These are phyloP conservation scores for Augochlorella aurata DNA, from an alignment of 2,888 invertebrate genomes.

Conservation along the genomic window DNA sequence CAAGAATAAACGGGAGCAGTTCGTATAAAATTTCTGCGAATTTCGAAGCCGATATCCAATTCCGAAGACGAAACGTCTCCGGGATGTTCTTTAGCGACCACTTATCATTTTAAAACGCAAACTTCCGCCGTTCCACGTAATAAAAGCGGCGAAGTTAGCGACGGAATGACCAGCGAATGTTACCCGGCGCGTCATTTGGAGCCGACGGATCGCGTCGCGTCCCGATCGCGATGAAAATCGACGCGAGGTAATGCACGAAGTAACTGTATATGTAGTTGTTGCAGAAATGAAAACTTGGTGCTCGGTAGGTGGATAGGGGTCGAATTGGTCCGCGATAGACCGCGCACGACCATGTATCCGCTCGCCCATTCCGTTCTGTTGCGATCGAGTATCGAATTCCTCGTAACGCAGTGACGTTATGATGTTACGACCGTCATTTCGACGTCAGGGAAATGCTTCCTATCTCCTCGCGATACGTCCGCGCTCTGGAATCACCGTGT, in stretches of 20 bases:
- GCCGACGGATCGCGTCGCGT: background rate
- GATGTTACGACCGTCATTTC: constrained; percentile 34
- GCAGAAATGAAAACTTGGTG: constrained; percentile 18
- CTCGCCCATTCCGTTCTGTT: constrained; percentile 21
- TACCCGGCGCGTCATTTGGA: constrained; percentile 6
- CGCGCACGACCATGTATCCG: constrained; percentile 14
- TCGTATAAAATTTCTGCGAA: background rate
- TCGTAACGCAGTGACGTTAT: constrained; percentile 35
- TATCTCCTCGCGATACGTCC: background rate
- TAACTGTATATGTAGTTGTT: background rate
- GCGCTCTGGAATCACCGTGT: background rate
- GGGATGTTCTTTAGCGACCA: background rate
- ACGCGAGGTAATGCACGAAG: constrained; percentile 8
- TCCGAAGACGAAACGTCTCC: background rate
- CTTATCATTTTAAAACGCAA: constrained; percentile 13
- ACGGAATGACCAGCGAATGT: constrained; percentile 21
- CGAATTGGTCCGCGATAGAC: constrained; percentile 37
- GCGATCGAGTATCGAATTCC: constrained; percentile 29
- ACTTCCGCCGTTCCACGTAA: constrained; percentile 11
- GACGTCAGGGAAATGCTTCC: constrained; percentile 5
- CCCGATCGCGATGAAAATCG: background rate
- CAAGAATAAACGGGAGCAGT: background rate
- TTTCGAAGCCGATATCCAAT: background rate
- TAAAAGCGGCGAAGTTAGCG: constrained; percentile 15
- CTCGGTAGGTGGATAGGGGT: constrained; percentile 22